phyloP scores from a whole-genome alignment of 2,113 vertebrate genomes.

The Nothobranchius kuhntae region DNA sequence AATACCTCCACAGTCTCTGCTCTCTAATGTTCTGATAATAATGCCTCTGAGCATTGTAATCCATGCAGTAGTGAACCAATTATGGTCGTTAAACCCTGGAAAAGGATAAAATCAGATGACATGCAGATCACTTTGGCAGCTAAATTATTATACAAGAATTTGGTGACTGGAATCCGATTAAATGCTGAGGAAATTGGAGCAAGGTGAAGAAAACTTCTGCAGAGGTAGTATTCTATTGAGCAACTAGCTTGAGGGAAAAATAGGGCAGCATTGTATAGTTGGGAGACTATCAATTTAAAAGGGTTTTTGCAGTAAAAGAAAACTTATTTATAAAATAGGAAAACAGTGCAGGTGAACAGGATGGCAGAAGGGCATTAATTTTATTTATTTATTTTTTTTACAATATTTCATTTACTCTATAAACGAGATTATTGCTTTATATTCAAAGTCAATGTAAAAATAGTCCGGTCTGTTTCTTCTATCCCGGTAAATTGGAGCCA shows the following conservation, averaged over 20 bases:
- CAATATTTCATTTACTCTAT: too few species aligned
- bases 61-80: constrained; percentile 63
- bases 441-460: too few species aligned
- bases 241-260: background rate
- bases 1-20: constrained; percentile 51
- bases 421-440: too few species aligned
- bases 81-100: constrained; percentile 56
- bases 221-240: constrained; percentile 1
- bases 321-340: too few species aligned
- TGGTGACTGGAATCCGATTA: constrained; percentile 22
- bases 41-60: constrained; percentile 57
- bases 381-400: too few species aligned
- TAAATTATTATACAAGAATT: constrained; percentile 42
- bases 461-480: too few species aligned
- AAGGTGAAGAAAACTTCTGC: constrained; percentile 25
- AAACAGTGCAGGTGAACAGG: too few species aligned
- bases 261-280: too few species aligned
- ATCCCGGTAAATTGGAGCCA: too few species aligned
- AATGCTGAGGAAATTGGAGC: constrained; percentile 15
- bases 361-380: too few species aligned
- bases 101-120: constrained; percentile 39
- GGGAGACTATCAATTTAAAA: too few species aligned
- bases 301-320: constrained; percentile 1
- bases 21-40: constrained; percentile 52
- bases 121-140: constrained; percentile 38